Base-by-base conservation (phyloP, 1,140 invertebrate genomes). In the Lucilia cuprina region DNA sequence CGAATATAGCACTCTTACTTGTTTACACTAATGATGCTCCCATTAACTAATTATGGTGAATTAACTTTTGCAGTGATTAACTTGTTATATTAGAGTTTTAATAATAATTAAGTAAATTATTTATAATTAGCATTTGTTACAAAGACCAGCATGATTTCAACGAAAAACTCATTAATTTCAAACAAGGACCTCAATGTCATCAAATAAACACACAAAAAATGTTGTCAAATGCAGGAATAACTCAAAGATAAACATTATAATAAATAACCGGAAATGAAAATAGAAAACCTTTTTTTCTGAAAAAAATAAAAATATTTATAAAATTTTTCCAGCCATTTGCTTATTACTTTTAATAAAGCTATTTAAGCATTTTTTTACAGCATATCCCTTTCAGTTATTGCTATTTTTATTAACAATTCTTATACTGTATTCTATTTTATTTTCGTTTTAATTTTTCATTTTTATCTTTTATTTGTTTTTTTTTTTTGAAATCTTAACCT, bases 91-190 rank as follows among this genome's bases (percentile, higher is more conserved):
- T 35, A 34, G 74, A 25, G 21, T 75, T 75, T 75, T 75, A 34
- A 75, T 21, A 75, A 34, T 30, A 75, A 75, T 75, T 75, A 75
- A 75, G 74, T 75, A 34, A 75, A 75, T 75, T 75, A 75, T 75
- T 75, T 34, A n/a, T 34, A 75, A 75, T 75, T 75, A 75, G 25
- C 30, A 8, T n/a, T n/a, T n/a, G n/a, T 75, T 35, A 41, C 41
- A 41, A 41, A 41, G n/a, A n/a, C n/a, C n/a, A n/a, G n/a, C n/a
- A n/a, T n/a, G n/a, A n/a, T n/a, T n/a, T n/a, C n/a, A 41, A 41
- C 25, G 25, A 41, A 41, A 41, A 3, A 41, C 3, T 10, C 50
- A 55, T 55, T 14, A 55, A 55, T 55, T 55, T 55, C 12, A 55
- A 55, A 17, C 13, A 55, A 55, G 50, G 50, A 55, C 50, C 7